A percentile compares a stretch with the other conserved stretches of the same genome.
Conservation (phyloP, 1,140 invertebrate species). For the Sitobion miscanthi region DNA sequence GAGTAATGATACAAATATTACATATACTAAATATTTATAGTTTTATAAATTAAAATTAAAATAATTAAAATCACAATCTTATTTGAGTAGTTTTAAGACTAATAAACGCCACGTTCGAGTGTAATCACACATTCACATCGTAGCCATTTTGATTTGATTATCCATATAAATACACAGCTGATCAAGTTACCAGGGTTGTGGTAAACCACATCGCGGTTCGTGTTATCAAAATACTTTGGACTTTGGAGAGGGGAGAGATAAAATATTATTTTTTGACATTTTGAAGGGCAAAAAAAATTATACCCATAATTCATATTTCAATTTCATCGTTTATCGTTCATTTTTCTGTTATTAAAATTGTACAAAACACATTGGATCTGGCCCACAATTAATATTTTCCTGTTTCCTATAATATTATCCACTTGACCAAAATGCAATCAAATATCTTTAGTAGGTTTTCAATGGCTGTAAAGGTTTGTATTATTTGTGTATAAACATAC, state of each 20-base stretch:
- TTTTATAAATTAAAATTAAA: background rate
- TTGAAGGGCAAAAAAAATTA: slow-evolving; percentile 48
- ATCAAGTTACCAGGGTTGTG: background rate
- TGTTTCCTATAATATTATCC: background rate
- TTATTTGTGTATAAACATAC: slow-evolving; percentile 37
- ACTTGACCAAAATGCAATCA: slow-evolving; percentile 63
- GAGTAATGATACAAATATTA: background rate
- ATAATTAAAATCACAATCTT: background rate
- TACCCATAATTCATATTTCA: slow-evolving; percentile 1
- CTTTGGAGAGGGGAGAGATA: background rate
- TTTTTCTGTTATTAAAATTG: background rate
- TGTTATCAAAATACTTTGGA: slow-evolving; percentile 28
- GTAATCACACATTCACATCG: slow-evolving; percentile 52
- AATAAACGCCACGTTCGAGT: slow-evolving; percentile 53
- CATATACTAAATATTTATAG: background rate
- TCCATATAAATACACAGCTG: background rate
- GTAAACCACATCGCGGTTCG: background rate
- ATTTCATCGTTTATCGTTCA: background rate
- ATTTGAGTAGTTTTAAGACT: background rate
- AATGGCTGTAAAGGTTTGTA: slow-evolving; percentile 63
- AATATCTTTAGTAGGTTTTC: slow-evolving; percentile 64
- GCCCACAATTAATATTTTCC: background rate
- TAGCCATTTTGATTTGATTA: slow-evolving; percentile 55
- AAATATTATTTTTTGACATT: slow-evolving; percentile 47
- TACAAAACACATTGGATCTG: background rate